phyloP scores from a whole-genome alignment of 2,113 vertebrate species.

The Gymnobelideus leadbeateri region DNA sequence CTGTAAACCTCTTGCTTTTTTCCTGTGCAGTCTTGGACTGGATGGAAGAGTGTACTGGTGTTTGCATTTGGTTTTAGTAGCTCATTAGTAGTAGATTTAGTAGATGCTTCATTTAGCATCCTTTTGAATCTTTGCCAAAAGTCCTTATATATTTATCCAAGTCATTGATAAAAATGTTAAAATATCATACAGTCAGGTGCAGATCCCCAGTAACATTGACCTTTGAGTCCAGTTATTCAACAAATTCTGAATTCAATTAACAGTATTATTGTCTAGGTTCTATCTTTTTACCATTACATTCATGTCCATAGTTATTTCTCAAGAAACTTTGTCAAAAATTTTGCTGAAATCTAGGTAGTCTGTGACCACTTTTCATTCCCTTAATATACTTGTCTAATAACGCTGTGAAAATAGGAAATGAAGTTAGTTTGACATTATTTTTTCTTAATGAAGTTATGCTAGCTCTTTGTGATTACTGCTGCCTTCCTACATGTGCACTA shows the following conservation, averaged over 20 bases:
- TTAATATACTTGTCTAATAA: neutral
- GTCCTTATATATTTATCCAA: neutral
- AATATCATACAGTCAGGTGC: neutral
- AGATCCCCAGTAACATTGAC: neutral
- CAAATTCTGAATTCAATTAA: neutral
- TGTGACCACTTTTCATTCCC: neutral
- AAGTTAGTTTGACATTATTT: neutral
- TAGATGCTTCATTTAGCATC: neutral
- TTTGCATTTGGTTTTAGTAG: neutral
- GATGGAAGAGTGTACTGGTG: neutral
- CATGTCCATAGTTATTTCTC: neutral
- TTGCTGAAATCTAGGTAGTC: neutral
- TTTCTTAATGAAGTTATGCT: neutral
- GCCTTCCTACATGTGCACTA: no score
- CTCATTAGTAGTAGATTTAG: no score
- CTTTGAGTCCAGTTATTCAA: neutral
- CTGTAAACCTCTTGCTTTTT: neutral
- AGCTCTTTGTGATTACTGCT: neutral
- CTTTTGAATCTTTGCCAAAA: neutral
- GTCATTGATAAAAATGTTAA: neutral
- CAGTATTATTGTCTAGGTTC: neutral
- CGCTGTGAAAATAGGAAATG: neutral
- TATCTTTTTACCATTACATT: neutral
- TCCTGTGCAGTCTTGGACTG: neutral
- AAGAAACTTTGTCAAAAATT: neutral